Percentiles rank a stretch among this genome's conserved stretches.
Conservation (phyloP, 2,113 vertebrate genomes). For the Nasalis larvatus region DNA sequence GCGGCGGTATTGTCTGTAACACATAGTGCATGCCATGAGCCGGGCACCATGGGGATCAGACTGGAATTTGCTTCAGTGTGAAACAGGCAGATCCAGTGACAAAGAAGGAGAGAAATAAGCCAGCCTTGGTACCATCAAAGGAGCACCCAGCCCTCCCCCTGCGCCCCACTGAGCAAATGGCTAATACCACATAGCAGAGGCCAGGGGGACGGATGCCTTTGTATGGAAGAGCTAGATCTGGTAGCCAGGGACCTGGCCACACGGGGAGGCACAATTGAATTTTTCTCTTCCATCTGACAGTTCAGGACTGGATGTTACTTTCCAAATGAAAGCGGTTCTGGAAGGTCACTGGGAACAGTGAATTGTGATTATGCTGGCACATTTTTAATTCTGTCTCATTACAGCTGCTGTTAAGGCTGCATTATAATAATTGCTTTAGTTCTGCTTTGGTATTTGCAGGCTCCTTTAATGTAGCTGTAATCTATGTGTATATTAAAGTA, state of each 20-base stretch:
- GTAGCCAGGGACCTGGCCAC: slow-evolving; percentile 55
- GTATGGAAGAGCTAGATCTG: neutral
- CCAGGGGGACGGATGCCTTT: slow-evolving; percentile 61
- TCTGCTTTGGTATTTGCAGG: slow-evolving; percentile 84
- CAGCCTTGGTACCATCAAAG: neutral
- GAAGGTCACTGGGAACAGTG: slow-evolving; percentile 81
- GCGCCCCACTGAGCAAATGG: neutral
- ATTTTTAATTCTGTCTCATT: slow-evolving; percentile 86
- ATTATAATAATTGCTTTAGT: slow-evolving; percentile 89
- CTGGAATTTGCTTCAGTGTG: neutral
- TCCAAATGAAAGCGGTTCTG: slow-evolving; percentile 74
- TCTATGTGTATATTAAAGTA: slow-evolving; percentile 73
- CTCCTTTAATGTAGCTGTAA: slow-evolving; percentile 82
- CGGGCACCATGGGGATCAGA: neutral
- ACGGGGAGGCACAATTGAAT: slow-evolving; percentile 65
- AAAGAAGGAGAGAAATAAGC: neutral
- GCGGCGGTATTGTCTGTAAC: neutral
- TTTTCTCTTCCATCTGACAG: slow-evolving; percentile 63
- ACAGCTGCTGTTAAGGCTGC: slow-evolving; percentile 82
- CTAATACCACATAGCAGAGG: neutral
- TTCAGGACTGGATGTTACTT: slow-evolving; percentile 71
- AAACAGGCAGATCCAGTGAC: neutral
- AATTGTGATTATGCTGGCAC: slow-evolving; percentile 80
- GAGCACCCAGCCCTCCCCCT: slow-evolving; percentile 5
- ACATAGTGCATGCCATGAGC: neutral